Evolutionary conservation across 2,888 invertebrate species (phyloP).

Genomic region (Pherbina coryleti): DNA sequence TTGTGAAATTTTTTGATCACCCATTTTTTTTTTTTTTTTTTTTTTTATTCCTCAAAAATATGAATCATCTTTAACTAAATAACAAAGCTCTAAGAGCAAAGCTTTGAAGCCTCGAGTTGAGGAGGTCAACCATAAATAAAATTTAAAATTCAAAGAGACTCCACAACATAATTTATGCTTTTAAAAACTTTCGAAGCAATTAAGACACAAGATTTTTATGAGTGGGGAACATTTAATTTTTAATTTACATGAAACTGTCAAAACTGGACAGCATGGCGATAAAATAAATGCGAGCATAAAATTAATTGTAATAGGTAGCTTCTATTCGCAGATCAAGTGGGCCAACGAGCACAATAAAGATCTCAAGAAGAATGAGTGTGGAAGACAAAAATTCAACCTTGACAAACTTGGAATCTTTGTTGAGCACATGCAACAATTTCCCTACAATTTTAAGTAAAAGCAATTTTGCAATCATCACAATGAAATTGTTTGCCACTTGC

Average conservation of each 20-base stretch:
- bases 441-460: neutral
- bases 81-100: too few species aligned
- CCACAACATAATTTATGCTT: neutral
- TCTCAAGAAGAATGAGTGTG: neutral
- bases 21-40: too few species aligned
- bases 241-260: neutral
- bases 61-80: too few species aligned
- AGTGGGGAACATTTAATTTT: neutral
- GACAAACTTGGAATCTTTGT: neutral
- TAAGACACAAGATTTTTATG: neutral
- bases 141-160: neutral
- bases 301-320: neutral
- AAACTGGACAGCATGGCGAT: neutral
- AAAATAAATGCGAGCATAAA: neutral
- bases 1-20: too few species aligned
- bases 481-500: neutral
- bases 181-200: neutral
- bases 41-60: too few species aligned
- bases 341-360: neutral
- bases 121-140: neutral
- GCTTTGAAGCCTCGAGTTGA: too few species aligned
- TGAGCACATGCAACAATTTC: neutral
- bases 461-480: conserved; percentile 10
- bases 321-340: too few species aligned
- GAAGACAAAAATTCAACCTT: neutral